phyloP scores from a whole-genome alignment of 2,797 vertebrate species.

The Crocodylus rhombifer region DNA sequence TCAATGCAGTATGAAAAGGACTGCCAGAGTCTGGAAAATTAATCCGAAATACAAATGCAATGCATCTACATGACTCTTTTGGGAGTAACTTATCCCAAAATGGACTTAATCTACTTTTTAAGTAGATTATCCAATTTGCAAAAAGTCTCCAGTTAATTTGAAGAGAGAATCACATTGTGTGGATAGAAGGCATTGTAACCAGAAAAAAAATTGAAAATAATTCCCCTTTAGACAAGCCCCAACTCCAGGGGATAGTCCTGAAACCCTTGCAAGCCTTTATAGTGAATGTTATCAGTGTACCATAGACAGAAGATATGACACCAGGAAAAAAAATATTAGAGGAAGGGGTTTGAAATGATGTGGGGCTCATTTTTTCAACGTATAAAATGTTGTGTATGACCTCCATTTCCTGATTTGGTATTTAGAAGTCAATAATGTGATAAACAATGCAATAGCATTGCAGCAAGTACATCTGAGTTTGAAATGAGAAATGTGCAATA shows the following conservation, averaged over 20 bases:
- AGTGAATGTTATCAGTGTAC: neutral
- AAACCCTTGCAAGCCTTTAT: neutral
- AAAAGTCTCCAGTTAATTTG: too few relatives aligned
- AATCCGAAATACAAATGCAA: too few relatives aligned
- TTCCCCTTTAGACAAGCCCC: neutral
- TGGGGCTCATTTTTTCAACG: neutral
- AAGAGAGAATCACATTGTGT: too few relatives aligned
- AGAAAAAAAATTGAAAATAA: too few relatives aligned
- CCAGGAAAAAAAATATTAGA: neutral
- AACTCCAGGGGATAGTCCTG: neutral
- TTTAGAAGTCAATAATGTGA: neutral
- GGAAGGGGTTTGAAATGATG: neutral
- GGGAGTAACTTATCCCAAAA: too few relatives aligned
- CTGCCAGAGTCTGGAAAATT: too few relatives aligned
- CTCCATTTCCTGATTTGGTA: constrained; percentile 10
- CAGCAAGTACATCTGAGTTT: neutral
- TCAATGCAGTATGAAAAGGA: too few relatives aligned
- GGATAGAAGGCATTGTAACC: too few relatives aligned
- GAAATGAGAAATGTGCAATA: neutral
- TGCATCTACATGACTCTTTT: too few relatives aligned
- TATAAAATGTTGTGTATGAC: neutral
- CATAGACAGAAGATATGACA: neutral
- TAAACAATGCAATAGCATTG: constrained; percentile 24
- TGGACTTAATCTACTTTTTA: too few relatives aligned
- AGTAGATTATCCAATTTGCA: too few relatives aligned